phyloP scores from a whole-genome alignment of 2,888 invertebrate genomes.

The Tetragnatha montana region DNA sequence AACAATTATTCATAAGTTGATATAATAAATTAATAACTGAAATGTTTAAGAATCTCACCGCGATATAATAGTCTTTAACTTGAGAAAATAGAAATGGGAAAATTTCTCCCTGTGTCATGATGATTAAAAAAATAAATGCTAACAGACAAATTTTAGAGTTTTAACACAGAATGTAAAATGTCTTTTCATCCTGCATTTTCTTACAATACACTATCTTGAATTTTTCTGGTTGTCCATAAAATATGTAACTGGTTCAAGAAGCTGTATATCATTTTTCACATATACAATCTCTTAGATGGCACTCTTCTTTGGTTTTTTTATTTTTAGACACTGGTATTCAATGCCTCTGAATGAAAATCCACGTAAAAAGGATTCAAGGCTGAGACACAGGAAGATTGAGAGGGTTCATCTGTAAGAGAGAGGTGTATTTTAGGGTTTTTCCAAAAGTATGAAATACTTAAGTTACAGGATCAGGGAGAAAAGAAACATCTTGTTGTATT shows the following conservation, averaged over 20 bases:
- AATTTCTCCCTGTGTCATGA: slow-evolving; percentile 1
- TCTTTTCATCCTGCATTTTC: slow-evolving; percentile 7
- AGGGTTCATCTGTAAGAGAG: slow-evolving; percentile 34
- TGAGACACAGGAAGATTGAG: slow-evolving; percentile 59
- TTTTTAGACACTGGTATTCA: slow-evolving; percentile 5
- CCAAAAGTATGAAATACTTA: neutral
- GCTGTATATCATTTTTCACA: neutral
- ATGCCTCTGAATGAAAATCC: slow-evolving; percentile 54
- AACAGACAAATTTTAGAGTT: slow-evolving; percentile 14
- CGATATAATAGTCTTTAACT: neutral
- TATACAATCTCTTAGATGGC: slow-evolving; percentile 33
- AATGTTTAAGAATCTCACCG: neutral
- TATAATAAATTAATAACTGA: neutral
- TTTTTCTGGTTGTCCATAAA: neutral
- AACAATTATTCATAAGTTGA: neutral
- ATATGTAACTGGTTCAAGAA: slow-evolving; percentile 14
- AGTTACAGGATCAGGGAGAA: neutral
- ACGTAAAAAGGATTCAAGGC: slow-evolving; percentile 33
- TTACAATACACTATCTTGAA: neutral
- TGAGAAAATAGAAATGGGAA: neutral
- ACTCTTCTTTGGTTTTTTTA: slow-evolving; percentile 65
- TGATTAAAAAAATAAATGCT: slow-evolving; percentile 5
- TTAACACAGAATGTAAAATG: slow-evolving; percentile 1
- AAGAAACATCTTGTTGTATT: neutral
- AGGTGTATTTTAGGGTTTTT: neutral